Evolutionary conservation across 2,888 invertebrate genomes (phyloP), one percentile per base, ranked within the genome.

Genomic region (Aporophyla lueneburgensis): DNA sequence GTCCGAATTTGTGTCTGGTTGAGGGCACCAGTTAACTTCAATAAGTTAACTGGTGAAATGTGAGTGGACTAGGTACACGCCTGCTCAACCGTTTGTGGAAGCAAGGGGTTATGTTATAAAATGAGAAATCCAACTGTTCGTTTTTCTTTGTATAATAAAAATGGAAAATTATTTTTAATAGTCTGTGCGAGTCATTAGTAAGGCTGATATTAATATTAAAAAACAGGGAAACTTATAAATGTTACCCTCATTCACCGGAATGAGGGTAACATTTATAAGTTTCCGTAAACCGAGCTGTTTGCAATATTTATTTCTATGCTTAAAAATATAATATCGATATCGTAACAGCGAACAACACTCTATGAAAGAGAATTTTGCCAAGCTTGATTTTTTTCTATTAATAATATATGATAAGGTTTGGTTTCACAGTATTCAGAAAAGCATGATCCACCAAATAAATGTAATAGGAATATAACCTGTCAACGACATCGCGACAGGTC

Each of bases 291-390:
- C 7, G 0, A 2, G 21, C 24, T 40, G 16, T 54, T 71, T 53
- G 16, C 6, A 40, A 21, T 21, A 43, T 21, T 0, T 27, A 21
- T 27, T 27, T 53, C 33, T 24, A 12, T 16, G 19, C 16, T n/a
- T 4, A 12, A 19, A 59, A 51, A 21, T 19, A 49, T n/a, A 27
- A 27, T 40, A n/a, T 49, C 24, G 24, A 16, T 24, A n/a, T 46
- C 5, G 10, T 21, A 33, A 7, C 7, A 1, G 2, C 10, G 10
- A 21, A 27, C 21, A 27, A 12, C 3, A 0, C 0, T 9, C 1
- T 21, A 24, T 63, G 16, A 19, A 7, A 46, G 6, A 19, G 10
- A 46, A 5, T 10, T 24, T 46, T 24, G 24, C 10, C 10, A 24
- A 24, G 24, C 5, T 46, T 12, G n/a, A 16, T 24, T 40, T 14